Percentiles rank a stretch among this genome's conserved stretches.
Evolutionary conservation across 2,797 vertebrate genomes (phyloP).

Genomic region (Triplophysa yarkandensis): DNA sequence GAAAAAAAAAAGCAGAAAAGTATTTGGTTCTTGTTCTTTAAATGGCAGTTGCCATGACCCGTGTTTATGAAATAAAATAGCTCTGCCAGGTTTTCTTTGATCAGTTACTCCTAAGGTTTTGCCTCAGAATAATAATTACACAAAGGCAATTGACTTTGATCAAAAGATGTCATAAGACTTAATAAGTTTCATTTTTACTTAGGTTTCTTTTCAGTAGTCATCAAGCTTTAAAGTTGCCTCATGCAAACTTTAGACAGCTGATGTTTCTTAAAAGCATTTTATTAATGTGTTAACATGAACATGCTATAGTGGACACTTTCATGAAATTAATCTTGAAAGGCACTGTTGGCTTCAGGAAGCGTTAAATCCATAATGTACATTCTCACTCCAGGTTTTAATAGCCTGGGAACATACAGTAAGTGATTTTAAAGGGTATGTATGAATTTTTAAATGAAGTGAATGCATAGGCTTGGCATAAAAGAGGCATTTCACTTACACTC

Average conservation of each 20-base stretch:
- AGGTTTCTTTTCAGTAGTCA: too few relatives aligned
- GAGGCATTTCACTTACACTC: not conserved
- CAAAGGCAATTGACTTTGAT: not conserved
- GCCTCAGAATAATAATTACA: not conserved
- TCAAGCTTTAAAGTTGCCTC: constrained; percentile 5
- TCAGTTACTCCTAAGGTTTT: too few relatives aligned
- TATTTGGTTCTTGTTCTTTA: too few relatives aligned
- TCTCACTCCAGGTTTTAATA: constrained; percentile 52
- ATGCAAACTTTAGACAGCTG: constrained; percentile 18
- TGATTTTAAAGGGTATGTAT: constrained; percentile 57
- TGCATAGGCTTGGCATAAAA: constrained; percentile 18
- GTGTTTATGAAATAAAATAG: too few relatives aligned
- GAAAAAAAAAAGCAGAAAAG: too few relatives aligned
- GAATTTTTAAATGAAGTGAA: constrained; percentile 62
- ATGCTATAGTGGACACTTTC: constrained; percentile 34
- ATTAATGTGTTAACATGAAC: constrained; percentile 40
- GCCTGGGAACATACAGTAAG: constrained; percentile 51
- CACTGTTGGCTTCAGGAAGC: constrained; percentile 45
- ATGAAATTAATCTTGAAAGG: constrained; percentile 44
- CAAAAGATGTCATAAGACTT: not conserved
- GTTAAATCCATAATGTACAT: constrained; percentile 46
- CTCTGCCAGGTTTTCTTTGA: too few relatives aligned
- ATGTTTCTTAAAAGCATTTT: constrained; percentile 28
- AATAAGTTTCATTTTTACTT: too few relatives aligned
- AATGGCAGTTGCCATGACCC: too few relatives aligned